phyloP scores from a whole-genome alignment of 1,140 invertebrate species.

The Drosophila seguyi region DNA sequence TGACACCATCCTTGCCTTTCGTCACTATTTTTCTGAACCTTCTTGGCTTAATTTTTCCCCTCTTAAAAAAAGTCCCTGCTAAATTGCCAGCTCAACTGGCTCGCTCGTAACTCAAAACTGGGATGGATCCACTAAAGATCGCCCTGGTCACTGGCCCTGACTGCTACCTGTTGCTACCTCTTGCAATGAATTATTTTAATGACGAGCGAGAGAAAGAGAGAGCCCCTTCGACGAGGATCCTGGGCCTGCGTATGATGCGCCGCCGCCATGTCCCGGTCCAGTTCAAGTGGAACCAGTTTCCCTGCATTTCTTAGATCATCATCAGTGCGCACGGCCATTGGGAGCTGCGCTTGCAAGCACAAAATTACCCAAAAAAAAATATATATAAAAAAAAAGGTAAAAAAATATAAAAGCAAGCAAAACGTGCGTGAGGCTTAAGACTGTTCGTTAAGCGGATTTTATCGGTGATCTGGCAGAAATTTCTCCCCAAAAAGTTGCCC shows the following conservation, averaged over 20 bases:
- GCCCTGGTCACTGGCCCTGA: slow-evolving; percentile 53
- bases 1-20: neutral
- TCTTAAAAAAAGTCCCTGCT: neutral
- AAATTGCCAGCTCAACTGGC: slow-evolving; percentile 51
- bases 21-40: neutral
- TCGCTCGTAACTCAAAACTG: slow-evolving; percentile 64
- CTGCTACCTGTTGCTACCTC: slow-evolving; percentile 73
- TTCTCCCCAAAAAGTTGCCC: slow-evolving; percentile 44
- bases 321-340: slow-evolving; percentile 54
- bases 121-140: slow-evolving; percentile 25
- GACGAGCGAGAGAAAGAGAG: slow-evolving; percentile 53
- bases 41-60: neutral
- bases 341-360: slow-evolving; percentile 57
- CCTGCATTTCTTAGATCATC: slow-evolving; percentile 34
- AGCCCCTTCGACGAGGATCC: slow-evolving; percentile 39
- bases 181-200: slow-evolving; percentile 81
- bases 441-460: slow-evolving; percentile 73
- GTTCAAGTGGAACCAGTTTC: slow-evolving; percentile 54
- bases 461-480: slow-evolving; percentile 52
- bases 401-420: slow-evolving; percentile 35
- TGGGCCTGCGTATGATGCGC: slow-evolving; percentile 63
- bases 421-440: slow-evolving; percentile 53
- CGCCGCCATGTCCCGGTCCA: slow-evolving; percentile 53
- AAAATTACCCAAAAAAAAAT: slow-evolving; percentile 49
- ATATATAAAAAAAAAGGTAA: neutral